These are phyloP conservation scores for Strix aluco DNA, from an alignment of 2,113 vertebrate species.

Conservation along the genomic window DNA sequence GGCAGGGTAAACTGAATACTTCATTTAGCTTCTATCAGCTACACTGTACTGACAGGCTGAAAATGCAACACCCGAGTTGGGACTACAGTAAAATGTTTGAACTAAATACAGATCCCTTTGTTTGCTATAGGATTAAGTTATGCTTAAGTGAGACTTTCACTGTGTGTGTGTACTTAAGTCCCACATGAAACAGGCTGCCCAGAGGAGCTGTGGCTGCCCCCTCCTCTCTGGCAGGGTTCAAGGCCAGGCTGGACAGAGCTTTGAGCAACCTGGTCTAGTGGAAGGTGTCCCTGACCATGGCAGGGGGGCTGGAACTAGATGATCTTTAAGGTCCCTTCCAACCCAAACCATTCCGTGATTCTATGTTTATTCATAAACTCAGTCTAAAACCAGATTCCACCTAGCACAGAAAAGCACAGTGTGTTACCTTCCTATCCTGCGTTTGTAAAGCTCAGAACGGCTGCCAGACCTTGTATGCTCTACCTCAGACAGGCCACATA, in stretches of 20 bases:
- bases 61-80: neutral
- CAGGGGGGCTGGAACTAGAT: no score
- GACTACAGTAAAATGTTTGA: neutral
- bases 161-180: neutral
- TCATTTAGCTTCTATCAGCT: neutral
- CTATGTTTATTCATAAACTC: neutral
- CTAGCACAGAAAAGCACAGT: neutral
- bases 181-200: neutral
- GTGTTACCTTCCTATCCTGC: neutral
- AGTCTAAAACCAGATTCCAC: neutral
- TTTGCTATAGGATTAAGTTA: neutral
- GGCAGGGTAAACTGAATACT: neutral
- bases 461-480: neutral
- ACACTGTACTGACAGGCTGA: neutral
- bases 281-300: no score
- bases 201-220: no score
- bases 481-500: neutral
- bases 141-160: neutral
- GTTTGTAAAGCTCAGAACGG: neutral
- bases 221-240: no score
- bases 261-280: no score
- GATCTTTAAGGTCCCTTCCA: no score
- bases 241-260: no score
- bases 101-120: neutral
- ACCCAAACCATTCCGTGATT: no score